phyloP scores from a whole-genome alignment of 2,797 vertebrate genomes.

The Nasua narica region DNA sequence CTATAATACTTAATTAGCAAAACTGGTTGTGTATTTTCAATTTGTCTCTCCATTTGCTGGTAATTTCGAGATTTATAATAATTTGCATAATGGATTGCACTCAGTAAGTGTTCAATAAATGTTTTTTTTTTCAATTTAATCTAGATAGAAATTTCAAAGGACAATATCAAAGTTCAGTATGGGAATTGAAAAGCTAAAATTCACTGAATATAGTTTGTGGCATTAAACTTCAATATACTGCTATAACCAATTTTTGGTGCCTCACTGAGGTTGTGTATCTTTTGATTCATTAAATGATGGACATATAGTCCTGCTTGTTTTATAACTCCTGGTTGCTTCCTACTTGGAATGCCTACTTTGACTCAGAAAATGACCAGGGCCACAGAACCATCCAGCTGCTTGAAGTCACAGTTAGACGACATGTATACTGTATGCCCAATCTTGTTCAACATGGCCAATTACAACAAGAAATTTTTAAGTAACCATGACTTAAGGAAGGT shows the following conservation, averaged over 20 bases:
- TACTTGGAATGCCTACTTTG: not conserved
- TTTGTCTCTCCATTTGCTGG: not conserved
- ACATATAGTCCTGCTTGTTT: fast-evolving
- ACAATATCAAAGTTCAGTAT: not conserved
- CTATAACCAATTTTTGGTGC: fast-evolving
- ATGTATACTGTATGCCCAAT: too few relatives aligned
- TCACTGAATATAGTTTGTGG: not conserved
- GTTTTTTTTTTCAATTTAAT: not conserved
- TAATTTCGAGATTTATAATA: not conserved
- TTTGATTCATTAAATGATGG: not conserved
- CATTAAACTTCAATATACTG: not conserved
- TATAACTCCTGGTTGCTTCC: not conserved
- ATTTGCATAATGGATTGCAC: not conserved
- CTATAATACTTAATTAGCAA: not conserved
- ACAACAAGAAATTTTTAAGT: not conserved
- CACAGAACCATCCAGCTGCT: too few relatives aligned
- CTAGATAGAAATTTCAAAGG: not conserved
- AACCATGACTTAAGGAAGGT: not conserved
- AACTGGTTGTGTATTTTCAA: not conserved
- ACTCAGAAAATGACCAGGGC: fast-evolving
- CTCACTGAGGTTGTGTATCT: not conserved
- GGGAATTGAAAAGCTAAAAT: not conserved
- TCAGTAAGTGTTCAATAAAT: not conserved
- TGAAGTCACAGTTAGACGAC: not conserved
- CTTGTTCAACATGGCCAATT: not conserved